Base-by-base conservation (phyloP, 2,888 invertebrate species). In the Ptilodon capucinus region DNA sequence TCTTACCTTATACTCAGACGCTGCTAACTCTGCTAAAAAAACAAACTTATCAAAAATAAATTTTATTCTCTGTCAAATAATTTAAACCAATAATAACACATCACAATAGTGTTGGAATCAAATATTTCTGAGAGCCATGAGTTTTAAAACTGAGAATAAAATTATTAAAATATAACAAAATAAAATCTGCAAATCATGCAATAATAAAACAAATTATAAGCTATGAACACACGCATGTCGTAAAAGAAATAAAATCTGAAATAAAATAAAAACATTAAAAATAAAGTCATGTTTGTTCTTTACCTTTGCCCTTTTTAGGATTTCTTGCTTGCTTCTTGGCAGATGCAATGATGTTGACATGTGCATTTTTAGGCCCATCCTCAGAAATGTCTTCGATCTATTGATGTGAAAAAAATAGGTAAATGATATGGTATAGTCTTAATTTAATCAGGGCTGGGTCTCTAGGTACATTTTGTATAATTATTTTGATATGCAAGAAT, bases 211-310 rank as follows among this genome's bases (percentile, higher is more conserved):
- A 51, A 44, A 44, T 53, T 55, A 54, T 68, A 81, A 86, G 88
- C 88, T 86, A 87, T 88, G 87, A 88, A 88, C 88, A 87, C 84
- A 86, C 84, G 71, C 78, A 76, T 51, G 63, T 64, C 48, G 41
- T 55, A 57, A 40, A 55, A 5, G 47, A 42, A 21, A 48, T n/a
- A n/a, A n/a, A n/a, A n/a, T n/a, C n/a, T n/a, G n/a, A 23, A 42
- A 45, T 34, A 38, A 36, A 42, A 44, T 36, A 42, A 43, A 41
- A 42, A 52, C 16, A n/a, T 43, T 41, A 14, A 45, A 46, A 19
- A 38, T 2, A 38, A 6, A 35, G 11, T 16, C 8, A 7, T 17
- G 14, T 14, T 13, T 14, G 51, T 62, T 57, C 54, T n/a, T 46
- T 67, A 64, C 68, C 62, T 70, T 77, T 75, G 4, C 17, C 46